Base-by-base conservation (phyloP, 2,797 vertebrate genomes). In the Mallotus villosus region DNA sequence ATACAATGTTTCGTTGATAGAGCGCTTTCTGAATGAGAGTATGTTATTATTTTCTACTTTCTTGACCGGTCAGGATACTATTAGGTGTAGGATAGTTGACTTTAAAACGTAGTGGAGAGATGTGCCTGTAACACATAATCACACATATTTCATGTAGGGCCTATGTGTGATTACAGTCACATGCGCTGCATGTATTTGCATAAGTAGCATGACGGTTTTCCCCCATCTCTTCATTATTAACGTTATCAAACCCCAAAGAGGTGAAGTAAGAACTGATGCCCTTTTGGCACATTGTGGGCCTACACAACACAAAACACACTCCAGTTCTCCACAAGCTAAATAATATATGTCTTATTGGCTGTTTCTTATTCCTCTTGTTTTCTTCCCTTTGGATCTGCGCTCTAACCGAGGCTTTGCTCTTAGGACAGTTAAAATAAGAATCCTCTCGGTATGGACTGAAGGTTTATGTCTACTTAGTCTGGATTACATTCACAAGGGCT, bases 401-500 rank as follows among this genome's bases (percentile, higher is more conserved):
- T 73, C 74, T 68, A 62, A 49, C 74, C 72, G 59, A 41, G 49
- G 32, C 21, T 37, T 66, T 59, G 63, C 75, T 82, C 81, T 74
- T 74, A 68, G 75, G 75, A 74, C 65, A 70, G 55, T 72, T 53
- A 75, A 69, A 68, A 73, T 69, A 74, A 34, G 73, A 27, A 19
- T 53, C 21, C 55, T 57, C 75, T 64, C 21, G 21, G 63, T 75
- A 57, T 57, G 2, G 53, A 77, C 63, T 29, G 49, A 51, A 51
- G 51, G 19, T 55, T 55, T 63, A 61, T 41, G 74, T 73, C 70
- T 72, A 71, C 67, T 71, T 68, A 41, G 68, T 69, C 68, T 70
- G 85, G 84, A 88, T 87, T 85, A 85, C 32, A 53, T 66, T 78
- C 75, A 85, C 70, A 75, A 25, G 63, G 82, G 84, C 88, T 81